phyloP scores from a whole-genome alignment of 2,888 invertebrate genomes.

The Chorisops tibialis region DNA sequence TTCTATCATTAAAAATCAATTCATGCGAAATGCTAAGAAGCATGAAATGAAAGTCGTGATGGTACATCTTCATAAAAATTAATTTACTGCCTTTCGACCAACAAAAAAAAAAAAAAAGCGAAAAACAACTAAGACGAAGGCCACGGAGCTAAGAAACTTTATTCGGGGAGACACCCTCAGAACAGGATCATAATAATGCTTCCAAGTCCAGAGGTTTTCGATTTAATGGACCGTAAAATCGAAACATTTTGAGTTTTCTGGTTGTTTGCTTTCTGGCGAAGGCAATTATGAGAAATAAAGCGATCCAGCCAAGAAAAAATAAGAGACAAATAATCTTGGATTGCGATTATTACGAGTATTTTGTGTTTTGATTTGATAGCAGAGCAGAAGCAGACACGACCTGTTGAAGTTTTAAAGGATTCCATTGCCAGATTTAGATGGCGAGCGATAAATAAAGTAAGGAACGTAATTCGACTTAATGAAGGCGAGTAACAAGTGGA shows the following conservation, averaged over 20 bases:
- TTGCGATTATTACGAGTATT: neutral
- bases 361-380: neutral
- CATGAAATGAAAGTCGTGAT: conserved; percentile 31
- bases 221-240: conserved; percentile 33
- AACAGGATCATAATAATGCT: neutral
- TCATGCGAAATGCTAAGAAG: conserved; percentile 25
- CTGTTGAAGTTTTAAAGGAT: no score
- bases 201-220: conserved; percentile 24
- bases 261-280: conserved; percentile 32
- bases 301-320: conserved; percentile 7
- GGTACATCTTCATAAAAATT: conserved; percentile 33
- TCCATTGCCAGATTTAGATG: no score
- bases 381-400: no score
- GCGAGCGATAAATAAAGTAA: no score
- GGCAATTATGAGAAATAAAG: conserved; percentile 21
- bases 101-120: conserved; percentile 4
- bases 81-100: conserved; percentile 30
- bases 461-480: no score
- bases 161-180: no score
- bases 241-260: conserved; percentile 33
- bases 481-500: no score
- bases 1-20: neutral
- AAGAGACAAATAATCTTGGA: neutral
- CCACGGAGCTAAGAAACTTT: no score
- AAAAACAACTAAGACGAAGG: no score